Percentiles rank a stretch among this genome's conserved stretches.
These are phyloP conservation scores for Nasalis larvatus DNA, from an alignment of 2,113 vertebrate genomes.

Conservation along the genomic window DNA sequence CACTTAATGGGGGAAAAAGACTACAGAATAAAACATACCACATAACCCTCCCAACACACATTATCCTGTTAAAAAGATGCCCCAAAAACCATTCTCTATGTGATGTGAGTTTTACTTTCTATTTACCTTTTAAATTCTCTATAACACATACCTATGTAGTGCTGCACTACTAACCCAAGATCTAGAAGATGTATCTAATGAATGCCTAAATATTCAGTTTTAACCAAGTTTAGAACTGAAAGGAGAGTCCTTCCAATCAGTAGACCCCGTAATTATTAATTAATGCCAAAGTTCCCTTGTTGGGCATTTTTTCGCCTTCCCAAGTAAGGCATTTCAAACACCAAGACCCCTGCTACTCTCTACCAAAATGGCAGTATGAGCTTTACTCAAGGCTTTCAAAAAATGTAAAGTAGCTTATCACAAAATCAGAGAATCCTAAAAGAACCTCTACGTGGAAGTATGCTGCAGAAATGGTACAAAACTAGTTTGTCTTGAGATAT, in stretches of 20 bases:
- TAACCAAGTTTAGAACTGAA: slow-evolving; percentile 10
- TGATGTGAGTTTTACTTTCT: background rate
- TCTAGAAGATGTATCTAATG: background rate
- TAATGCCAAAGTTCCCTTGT: background rate
- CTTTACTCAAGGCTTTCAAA: background rate
- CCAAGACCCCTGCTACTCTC: background rate
- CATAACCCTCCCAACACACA: background rate
- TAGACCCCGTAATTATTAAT: background rate
- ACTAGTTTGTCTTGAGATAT: background rate
- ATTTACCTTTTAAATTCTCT: background rate
- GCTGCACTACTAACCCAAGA: background rate
- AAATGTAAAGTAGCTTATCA: background rate
- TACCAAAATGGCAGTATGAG: background rate
- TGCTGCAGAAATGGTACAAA: background rate
- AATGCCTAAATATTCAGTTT: background rate
- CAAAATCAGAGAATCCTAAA: background rate
- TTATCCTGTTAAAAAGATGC: background rate
- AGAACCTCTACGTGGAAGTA: background rate
- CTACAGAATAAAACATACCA: slow-evolving; percentile 17
- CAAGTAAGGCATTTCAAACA: background rate
- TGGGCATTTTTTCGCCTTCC: background rate
- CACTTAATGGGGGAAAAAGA: background rate
- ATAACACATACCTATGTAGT: background rate
- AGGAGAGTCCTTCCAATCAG: background rate
- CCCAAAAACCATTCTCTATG: background rate